These are phyloP conservation scores for Solea solea DNA, from an alignment of 2,113 vertebrate species.

Conservation along the genomic window DNA sequence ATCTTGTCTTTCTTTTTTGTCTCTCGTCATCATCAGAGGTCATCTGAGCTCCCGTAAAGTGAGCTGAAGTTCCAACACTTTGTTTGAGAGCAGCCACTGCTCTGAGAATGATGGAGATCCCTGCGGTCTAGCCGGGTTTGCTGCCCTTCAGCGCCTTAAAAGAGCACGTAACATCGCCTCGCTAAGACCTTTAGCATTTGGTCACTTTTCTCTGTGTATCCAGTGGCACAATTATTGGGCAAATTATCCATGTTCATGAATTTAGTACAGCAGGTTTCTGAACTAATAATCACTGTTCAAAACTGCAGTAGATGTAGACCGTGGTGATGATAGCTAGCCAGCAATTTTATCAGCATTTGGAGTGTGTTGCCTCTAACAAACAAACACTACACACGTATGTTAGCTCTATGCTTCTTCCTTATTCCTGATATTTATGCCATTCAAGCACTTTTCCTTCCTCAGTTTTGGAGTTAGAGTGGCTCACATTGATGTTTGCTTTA, in stretches of 20 bases:
- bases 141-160: conserved; percentile 60
- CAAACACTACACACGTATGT: conserved; percentile 42
- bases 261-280: conserved; percentile 33
- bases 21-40: conserved; percentile 66
- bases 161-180: conserved; percentile 55
- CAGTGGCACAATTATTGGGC: conserved; percentile 35
- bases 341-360: conserved; percentile 10
- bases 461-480: conserved; percentile 52
- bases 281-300: conserved; percentile 20
- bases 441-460: conserved; percentile 56
- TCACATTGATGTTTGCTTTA: conserved; percentile 27
- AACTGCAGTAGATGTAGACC: conserved; percentile 36
- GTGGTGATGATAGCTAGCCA: conserved; percentile 36
- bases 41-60: conserved; percentile 67
- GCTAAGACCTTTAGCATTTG: conserved; percentile 39
- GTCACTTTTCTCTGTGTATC: conserved; percentile 46
- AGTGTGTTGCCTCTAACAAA: conserved; percentile 39
- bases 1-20: background rate
- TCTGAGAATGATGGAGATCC: conserved; percentile 24
- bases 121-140: conserved; percentile 45
- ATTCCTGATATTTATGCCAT: conserved; percentile 53
- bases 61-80: conserved; percentile 16
- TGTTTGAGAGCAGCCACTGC: conserved; percentile 35
- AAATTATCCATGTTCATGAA: conserved; percentile 9
- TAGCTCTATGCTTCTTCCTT: conserved; percentile 54